Conservation (phyloP, 2,797 vertebrate genomes). For the Florisuga fusca region DNA sequence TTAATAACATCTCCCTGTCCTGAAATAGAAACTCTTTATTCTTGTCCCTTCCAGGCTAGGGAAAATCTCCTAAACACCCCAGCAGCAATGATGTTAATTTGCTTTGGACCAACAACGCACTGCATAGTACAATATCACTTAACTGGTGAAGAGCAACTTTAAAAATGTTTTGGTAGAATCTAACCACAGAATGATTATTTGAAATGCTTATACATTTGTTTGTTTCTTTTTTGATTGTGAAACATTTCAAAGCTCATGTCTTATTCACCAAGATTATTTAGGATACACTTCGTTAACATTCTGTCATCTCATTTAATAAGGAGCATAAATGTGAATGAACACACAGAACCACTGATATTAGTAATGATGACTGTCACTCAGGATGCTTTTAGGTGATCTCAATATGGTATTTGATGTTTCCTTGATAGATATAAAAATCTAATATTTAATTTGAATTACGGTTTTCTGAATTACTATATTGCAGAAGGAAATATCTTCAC, state of each 20-base stretch:
- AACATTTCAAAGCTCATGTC: background rate
- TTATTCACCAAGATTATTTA: background rate
- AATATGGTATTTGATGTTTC: background rate
- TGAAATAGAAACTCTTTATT: background rate
- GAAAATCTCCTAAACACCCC: background rate
- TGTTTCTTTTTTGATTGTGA: background rate
- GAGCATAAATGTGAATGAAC: background rate
- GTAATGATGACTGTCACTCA: background rate
- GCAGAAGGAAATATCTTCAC: background rate
- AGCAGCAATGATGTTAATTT: background rate
- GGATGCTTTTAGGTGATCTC: slow-evolving; percentile 9
- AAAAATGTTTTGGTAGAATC: background rate
- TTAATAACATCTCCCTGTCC: background rate
- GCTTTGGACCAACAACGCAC: background rate
- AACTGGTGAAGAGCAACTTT: background rate
- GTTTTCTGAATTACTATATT: background rate
- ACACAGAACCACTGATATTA: background rate
- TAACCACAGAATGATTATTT: background rate
- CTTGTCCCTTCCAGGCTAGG: background rate
- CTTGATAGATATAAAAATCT: background rate
- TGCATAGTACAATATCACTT: background rate
- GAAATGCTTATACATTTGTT: background rate
- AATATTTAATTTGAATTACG: slow-evolving; percentile 6
- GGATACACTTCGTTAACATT: background rate
- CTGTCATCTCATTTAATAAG: background rate